Percentiles rank a stretch among this genome's conserved stretches.
Evolutionary conservation across 2,797 vertebrate species (phyloP).

Genomic region (Sphenopsis melanotis): DNA sequence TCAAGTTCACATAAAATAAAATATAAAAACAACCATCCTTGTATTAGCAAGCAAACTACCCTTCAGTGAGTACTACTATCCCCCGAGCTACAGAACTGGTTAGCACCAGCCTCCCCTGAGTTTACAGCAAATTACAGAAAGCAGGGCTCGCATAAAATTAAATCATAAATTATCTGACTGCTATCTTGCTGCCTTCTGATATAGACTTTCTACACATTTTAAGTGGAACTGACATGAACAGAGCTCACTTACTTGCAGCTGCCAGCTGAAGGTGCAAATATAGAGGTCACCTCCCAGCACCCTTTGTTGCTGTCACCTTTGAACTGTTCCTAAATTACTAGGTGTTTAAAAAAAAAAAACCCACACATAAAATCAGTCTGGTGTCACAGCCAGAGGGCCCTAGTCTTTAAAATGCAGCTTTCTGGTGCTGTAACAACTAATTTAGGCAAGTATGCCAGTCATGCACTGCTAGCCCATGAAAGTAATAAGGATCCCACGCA

Average conservation of each 20-base stretch:
- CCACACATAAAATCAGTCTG: not conserved
- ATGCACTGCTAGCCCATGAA: constrained; percentile 71
- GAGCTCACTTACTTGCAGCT: constrained; percentile 76
- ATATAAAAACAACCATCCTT: constrained; percentile 84
- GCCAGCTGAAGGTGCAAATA: constrained; percentile 77
- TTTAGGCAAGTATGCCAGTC: constrained; percentile 79
- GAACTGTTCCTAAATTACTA: constrained; percentile 79
- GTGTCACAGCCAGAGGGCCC: constrained; percentile 60
- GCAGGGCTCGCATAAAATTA: constrained; percentile 96
- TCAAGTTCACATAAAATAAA: constrained; percentile 84
- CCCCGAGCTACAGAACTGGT: constrained; percentile 85
- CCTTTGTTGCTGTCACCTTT: constrained; percentile 78
- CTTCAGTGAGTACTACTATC: constrained; percentile 80
- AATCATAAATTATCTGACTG: constrained; percentile 98
- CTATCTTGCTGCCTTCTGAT: constrained; percentile 89
- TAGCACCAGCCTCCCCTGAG: constrained; percentile 86
- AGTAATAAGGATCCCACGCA: constrained; percentile 77
- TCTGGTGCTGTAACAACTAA: constrained; percentile 74
- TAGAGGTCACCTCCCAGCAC: constrained; percentile 74
- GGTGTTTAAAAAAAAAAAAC: constrained; percentile 25
- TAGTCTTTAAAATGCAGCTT: constrained; percentile 70
- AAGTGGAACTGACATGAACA: constrained; percentile 82
- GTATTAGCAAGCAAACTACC: constrained; percentile 86
- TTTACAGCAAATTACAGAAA: constrained; percentile 96
- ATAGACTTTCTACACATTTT: constrained; percentile 83